These are phyloP conservation scores for Tragelaphus strepsiceros DNA, from an alignment of 2,113 vertebrate genomes.

Conservation along the genomic window DNA sequence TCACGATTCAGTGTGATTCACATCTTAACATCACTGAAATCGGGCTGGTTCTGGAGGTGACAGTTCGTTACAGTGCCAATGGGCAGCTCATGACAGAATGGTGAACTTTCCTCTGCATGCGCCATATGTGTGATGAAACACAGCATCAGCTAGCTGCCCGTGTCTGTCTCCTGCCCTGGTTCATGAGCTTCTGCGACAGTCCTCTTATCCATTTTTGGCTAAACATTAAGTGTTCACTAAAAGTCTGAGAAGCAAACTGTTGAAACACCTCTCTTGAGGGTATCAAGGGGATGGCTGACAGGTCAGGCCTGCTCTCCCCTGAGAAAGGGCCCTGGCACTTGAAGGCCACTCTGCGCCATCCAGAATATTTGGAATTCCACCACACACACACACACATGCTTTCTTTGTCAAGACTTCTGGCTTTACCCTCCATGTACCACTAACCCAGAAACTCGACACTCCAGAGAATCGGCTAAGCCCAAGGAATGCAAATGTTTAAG, in stretches of 20 bases:
- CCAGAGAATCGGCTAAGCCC: background rate
- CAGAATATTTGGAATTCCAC: background rate
- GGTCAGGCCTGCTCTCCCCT: background rate
- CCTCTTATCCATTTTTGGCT: background rate
- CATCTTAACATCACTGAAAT: background rate
- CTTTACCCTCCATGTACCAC: background rate
- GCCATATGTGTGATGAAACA: background rate
- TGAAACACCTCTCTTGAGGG: background rate
- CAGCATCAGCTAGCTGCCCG: accelerated
- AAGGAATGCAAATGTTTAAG: conserved; percentile 19
- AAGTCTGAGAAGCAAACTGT: background rate
- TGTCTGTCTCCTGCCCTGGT: background rate
- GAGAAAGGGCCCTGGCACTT: background rate
- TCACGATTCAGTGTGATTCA: background rate
- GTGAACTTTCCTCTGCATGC: accelerated
- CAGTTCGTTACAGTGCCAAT: accelerated
- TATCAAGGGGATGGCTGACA: background rate
- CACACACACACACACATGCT: background rate
- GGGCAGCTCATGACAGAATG: accelerated
- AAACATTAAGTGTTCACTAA: background rate
- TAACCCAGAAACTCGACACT: conserved; percentile 36
- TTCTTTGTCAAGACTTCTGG: background rate
- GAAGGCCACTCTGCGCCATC: background rate
- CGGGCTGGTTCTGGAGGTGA: background rate
- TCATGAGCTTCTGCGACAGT: accelerated